Conservation (phyloP, 1,140 invertebrate genomes). For the Heliconius himera region DNA sequence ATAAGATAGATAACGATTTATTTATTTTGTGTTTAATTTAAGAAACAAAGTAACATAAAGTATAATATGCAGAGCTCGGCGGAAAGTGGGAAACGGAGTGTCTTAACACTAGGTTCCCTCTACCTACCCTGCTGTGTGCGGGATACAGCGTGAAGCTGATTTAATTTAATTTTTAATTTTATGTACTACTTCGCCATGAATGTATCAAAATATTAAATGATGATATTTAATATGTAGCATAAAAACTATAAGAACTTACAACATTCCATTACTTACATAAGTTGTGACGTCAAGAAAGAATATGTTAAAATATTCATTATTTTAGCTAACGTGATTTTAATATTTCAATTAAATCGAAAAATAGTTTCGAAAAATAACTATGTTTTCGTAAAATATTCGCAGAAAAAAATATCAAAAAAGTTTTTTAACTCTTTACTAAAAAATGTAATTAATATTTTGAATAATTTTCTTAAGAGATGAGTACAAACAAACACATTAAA, state of each 20-base stretch:
- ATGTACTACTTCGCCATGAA: neutral
- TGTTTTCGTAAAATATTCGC: too few species aligned
- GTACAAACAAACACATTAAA: constrained; percentile 47
- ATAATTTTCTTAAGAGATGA: constrained; percentile 16
- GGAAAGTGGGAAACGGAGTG: too few species aligned
- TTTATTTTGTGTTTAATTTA: neutral
- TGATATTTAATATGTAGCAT: constrained; percentile 6
- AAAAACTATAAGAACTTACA: constrained; percentile 19
- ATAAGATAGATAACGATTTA: neutral
- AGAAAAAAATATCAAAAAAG: too few species aligned
- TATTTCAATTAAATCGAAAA: too few species aligned
- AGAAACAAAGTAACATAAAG: neutral
- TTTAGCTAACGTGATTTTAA: neutral
- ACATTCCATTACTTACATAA: constrained; percentile 12
- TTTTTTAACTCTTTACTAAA: too few species aligned
- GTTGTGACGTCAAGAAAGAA: neutral
- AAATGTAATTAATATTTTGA: too few species aligned
- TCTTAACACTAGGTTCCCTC: too few species aligned
- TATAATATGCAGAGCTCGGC: neutral
- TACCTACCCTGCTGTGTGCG: too few species aligned
- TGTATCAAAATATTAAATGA: neutral
- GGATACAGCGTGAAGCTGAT: too few species aligned
- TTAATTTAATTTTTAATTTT: neutral
- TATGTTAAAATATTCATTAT: neutral
- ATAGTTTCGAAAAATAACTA: too few species aligned